Percentiles rank a stretch among this genome's conserved stretches.
Evolutionary conservation across 2,113 vertebrate species (phyloP).

Genomic region (Strix aluco): DNA sequence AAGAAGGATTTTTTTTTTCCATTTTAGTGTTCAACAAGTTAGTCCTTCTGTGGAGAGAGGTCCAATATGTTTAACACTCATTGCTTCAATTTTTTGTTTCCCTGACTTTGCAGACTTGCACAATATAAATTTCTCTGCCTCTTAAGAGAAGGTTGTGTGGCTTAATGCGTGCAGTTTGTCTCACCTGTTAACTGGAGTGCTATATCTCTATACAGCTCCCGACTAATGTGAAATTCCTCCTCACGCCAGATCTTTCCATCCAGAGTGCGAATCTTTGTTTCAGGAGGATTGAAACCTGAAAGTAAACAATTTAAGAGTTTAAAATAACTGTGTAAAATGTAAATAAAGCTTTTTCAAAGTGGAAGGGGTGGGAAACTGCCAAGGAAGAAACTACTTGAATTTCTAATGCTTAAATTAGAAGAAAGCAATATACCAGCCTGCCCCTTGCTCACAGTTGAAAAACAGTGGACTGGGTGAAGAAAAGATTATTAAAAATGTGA

Average conservation of each 20-base stretch:
- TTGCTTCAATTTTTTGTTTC: neutral
- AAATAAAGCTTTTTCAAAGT: neutral
- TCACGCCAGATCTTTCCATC: slow-evolving; percentile 88
- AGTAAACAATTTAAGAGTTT: neutral
- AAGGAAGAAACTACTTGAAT: neutral
- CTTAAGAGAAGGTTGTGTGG: neutral
- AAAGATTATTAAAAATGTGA: neutral
- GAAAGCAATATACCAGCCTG: neutral
- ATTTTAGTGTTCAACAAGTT: neutral
- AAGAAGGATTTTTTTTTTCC: neutral
- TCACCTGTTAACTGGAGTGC: slow-evolving; percentile 84
- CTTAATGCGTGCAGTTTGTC: neutral
- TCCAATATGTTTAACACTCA: neutral
- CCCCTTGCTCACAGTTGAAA: neutral
- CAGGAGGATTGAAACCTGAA: slow-evolving; percentile 89
- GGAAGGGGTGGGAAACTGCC: neutral
- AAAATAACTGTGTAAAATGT: neutral
- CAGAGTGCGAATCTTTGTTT: slow-evolving; percentile 85
- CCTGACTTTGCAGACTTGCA: neutral
- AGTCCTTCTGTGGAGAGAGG: neutral
- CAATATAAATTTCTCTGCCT: neutral
- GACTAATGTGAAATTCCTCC: slow-evolving; percentile 81
- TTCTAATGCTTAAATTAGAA: neutral
- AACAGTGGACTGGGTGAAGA: neutral
- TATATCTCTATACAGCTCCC: slow-evolving; percentile 81